Percentiles rank a stretch among this genome's conserved stretches.
phyloP scores from a whole-genome alignment of 1,140 invertebrate genomes.

The Bombus difficillimus region DNA sequence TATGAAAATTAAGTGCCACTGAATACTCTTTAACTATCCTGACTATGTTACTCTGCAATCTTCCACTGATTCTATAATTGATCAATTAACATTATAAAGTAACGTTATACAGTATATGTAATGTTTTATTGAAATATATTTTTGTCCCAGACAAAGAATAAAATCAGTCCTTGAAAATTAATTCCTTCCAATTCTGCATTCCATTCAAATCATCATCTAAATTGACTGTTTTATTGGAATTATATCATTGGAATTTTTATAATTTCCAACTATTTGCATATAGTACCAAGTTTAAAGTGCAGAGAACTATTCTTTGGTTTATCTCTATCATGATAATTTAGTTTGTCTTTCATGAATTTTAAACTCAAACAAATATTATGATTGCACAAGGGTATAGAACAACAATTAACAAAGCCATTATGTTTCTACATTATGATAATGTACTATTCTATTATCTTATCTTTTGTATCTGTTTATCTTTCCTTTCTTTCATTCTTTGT shows the following conservation, averaged over 20 bases:
- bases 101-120: neutral
- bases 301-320: neutral
- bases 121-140: conserved; percentile 4
- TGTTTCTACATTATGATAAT: neutral
- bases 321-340: neutral
- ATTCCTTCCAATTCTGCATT: neutral
- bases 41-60: neutral
- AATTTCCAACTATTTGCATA: neutral
- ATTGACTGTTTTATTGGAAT: neutral
- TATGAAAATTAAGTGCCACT: neutral
- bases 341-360: neutral
- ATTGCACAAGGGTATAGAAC: neutral
- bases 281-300: neutral
- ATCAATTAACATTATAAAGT: neutral
- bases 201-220: neutral
- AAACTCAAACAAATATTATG: neutral
- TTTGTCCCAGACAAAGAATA: neutral
- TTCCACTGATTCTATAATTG: conserved; percentile 2
- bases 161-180: neutral
- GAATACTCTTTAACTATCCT: neutral
- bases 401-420: neutral
- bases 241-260: neutral
- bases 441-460: conserved; percentile 6
- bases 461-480: neutral
- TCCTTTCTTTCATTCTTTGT: neutral